These are phyloP conservation scores for Indri indri DNA, from an alignment of 2,113 vertebrate species.

Conservation along the genomic window DNA sequence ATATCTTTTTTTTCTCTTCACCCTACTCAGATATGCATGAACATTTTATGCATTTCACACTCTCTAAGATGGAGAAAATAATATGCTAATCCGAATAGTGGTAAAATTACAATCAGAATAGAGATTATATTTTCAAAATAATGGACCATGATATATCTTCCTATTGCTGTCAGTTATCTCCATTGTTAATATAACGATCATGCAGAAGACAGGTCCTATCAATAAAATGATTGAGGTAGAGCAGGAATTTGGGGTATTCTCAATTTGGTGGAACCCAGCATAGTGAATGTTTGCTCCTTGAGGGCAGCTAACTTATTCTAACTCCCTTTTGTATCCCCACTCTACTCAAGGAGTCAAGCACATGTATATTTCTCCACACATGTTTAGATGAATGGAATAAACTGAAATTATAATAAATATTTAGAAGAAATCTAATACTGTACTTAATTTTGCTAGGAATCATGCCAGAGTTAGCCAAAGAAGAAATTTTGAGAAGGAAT, in stretches of 20 bases:
- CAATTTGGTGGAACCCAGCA: background rate
- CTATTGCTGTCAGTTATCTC: background rate
- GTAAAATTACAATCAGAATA: conserved; percentile 21
- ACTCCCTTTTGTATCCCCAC: background rate
- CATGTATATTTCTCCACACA: too few species aligned
- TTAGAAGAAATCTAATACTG: background rate
- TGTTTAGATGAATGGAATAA: background rate
- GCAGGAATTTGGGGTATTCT: background rate
- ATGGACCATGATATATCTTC: background rate
- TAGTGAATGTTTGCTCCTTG: background rate
- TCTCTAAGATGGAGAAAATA: conserved; percentile 66
- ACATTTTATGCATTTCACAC: conserved; percentile 68
- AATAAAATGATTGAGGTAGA: background rate
- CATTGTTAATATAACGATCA: background rate
- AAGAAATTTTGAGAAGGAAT: background rate
- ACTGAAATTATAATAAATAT: conserved; percentile 2
- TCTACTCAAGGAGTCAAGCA: background rate
- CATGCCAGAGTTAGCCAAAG: background rate
- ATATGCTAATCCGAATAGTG: conserved; percentile 57
- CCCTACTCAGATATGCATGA: conserved; percentile 61
- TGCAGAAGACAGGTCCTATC: background rate
- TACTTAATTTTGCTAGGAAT: background rate
- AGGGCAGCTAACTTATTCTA: background rate
- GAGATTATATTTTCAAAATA: conserved; percentile 35
- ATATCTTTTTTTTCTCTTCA: conserved; percentile 55